Conservation (phyloP, 2,113 vertebrate genomes). For the Takifugu flavidus region DNA sequence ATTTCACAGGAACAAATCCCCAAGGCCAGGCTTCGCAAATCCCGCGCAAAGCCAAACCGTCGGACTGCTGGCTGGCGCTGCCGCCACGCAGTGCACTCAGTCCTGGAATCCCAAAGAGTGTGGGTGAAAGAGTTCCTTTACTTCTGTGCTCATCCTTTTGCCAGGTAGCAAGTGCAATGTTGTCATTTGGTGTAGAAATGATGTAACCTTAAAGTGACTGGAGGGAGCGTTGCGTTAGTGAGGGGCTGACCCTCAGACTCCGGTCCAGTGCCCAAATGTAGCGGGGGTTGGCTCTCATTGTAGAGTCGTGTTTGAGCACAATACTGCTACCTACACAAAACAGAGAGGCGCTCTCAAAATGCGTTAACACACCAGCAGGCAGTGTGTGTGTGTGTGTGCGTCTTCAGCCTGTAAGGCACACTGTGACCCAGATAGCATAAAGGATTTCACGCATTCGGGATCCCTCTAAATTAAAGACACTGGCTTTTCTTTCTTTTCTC, state of each 20-base stretch:
- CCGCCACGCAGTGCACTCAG: not conserved
- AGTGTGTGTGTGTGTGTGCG: conserved; percentile 36
- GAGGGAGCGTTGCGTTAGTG: not conserved
- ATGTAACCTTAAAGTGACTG: not conserved
- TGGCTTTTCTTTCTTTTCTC: conserved; percentile 37
- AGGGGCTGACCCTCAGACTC: not conserved
- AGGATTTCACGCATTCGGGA: conserved; percentile 67
- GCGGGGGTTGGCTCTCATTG: not conserved
- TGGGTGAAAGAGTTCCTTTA: not conserved
- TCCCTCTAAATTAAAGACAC: conserved; percentile 67
- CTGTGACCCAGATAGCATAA: conserved; percentile 75
- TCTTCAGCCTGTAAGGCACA: conserved; percentile 64
- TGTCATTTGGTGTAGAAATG: not conserved
- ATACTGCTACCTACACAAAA: conserved; percentile 1
- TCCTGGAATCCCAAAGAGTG: not conserved
- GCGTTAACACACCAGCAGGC: conserved; percentile 24
- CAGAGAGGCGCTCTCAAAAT: conserved; percentile 7
- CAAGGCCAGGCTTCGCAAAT: not conserved
- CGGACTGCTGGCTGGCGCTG: not conserved
- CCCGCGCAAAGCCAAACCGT: not conserved
- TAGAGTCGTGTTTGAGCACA: not conserved
- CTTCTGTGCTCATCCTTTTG: not conserved
- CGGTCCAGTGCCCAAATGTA: not conserved
- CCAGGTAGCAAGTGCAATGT: no score
- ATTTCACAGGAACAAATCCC: not conserved